Base-by-base conservation (phyloP, 2,888 invertebrate species). In the Drosophila cognata region DNA sequence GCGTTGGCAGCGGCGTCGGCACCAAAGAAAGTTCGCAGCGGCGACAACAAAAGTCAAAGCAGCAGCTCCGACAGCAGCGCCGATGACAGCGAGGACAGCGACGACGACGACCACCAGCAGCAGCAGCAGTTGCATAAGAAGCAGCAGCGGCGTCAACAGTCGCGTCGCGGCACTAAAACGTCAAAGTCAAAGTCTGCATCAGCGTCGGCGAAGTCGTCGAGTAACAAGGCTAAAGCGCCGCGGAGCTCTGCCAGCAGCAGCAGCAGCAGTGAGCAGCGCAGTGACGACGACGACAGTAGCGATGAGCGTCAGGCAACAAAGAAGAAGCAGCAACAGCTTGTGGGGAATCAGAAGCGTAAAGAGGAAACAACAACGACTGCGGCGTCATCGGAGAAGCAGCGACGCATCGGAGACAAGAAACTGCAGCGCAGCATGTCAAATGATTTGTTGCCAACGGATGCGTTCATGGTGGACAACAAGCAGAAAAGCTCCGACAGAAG, bases 41-140 rank as follows among this genome's bases (percentile, higher is more conserved):
- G 25, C 8, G 46, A 2, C 16, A 53, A 71, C 4, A 52, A 82
- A 29, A 88, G 87, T 74, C 87, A 79, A 35, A 83, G 82, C 66
- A 90, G 84, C 70, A 89, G 89, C 67, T 91, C 88, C 25, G 91
- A 94, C 80, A 94, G 92, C 71, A 92, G 92, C 82, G 91, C 88
- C 13, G 92, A 91, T 13, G 95, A 93, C 11, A 95, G 94, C 65
- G 92, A 94, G 94, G 79, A 95, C 93, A 78, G 94, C 50, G 94
- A 92, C n/a, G 81, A 80, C 16, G 80, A 79, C 4, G 71, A 76
- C 48, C 94, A 76, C 94, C 70, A 62, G 38, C 48, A 41, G 56
- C 36, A 62, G 41, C 41, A 48, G 48, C 31, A 29, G 35, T 41
- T 33, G 13, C 53, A 55, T 11, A 65, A 66, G 13, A 66, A 69